Conservation (phyloP, 2,888 invertebrate species). For the Apeira syringaria region DNA sequence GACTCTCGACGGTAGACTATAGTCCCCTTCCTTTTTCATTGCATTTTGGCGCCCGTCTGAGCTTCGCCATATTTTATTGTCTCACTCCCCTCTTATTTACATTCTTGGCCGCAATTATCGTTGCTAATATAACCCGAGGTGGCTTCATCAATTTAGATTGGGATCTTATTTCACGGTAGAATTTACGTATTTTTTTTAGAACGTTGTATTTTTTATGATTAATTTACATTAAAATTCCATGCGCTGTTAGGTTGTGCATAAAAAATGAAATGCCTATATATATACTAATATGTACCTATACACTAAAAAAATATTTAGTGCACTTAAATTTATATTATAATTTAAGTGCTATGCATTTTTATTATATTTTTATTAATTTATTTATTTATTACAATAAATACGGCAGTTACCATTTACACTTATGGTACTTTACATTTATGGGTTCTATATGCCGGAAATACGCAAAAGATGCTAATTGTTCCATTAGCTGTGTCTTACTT, state of each 20-base stretch:
- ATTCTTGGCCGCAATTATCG: conserved; percentile 34
- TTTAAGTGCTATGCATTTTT: no score
- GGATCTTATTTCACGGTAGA: conserved; percentile 31
- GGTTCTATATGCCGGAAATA: no score
- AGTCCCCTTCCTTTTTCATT: conserved; percentile 49
- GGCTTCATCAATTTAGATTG: conserved; percentile 25
- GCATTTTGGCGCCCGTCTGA: conserved; percentile 57
- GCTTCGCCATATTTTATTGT: conserved; percentile 37
- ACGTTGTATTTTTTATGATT: conserved; percentile 17
- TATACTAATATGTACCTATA: no score
- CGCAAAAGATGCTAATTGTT: conserved; percentile 29
- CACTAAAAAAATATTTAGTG: no score
- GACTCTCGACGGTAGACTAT: conserved; percentile 42
- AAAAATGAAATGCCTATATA: no score
- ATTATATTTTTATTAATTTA: no score
- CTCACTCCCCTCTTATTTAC: conserved; percentile 34
- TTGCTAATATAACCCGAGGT: conserved; percentile 25
- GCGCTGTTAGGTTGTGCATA: no score
- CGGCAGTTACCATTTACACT: no score
- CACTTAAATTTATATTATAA: no score
- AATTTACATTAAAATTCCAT: no score
- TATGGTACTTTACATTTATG: no score
- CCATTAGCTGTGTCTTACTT: conserved; percentile 30
- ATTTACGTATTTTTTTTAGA: conserved; percentile 27
- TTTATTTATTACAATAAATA: no score